Percentiles rank a stretch among this genome's conserved stretches.
Evolutionary conservation across 2,113 vertebrate genomes (phyloP).

Genomic region (Cercocebus atys): DNA sequence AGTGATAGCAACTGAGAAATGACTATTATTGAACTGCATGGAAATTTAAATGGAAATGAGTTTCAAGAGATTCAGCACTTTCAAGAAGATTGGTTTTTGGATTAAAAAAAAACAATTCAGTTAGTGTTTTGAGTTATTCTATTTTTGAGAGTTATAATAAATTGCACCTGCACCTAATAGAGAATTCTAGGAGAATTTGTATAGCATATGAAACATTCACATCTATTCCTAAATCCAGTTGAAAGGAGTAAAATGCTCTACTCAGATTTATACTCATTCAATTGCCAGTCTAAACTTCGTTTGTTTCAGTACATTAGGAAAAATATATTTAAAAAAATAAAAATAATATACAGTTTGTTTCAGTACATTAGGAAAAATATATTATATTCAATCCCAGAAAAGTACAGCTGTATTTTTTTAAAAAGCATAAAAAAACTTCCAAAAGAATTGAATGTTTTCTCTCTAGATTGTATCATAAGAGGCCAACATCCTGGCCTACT

Average conservation of each 20-base stretch:
- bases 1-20: slow-evolving; percentile 1
- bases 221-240: neutral
- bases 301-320: slow-evolving; percentile 26
- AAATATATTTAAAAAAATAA: neutral
- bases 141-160: slow-evolving; percentile 38
- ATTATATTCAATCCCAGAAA: slow-evolving; percentile 29
- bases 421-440: neutral
- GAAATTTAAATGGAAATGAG: slow-evolving; percentile 28
- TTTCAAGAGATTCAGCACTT: slow-evolving; percentile 5
- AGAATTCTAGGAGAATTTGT: neutral
- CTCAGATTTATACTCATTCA: slow-evolving; percentile 10
- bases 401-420: neutral
- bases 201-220: neutral
- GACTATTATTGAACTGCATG: neutral
- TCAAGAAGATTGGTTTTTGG: slow-evolving; percentile 11
- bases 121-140: neutral
- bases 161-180: neutral
- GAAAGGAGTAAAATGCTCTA: slow-evolving; percentile 13
- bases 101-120: slow-evolving; percentile 37
- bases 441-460: neutral
- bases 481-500: neutral
- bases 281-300: neutral
- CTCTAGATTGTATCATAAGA: neutral
- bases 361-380: neutral
- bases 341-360: neutral